Percentiles rank a stretch among this genome's conserved stretches.
phyloP scores from a whole-genome alignment of 2,888 invertebrate genomes.

The Synergus itoensis region DNA sequence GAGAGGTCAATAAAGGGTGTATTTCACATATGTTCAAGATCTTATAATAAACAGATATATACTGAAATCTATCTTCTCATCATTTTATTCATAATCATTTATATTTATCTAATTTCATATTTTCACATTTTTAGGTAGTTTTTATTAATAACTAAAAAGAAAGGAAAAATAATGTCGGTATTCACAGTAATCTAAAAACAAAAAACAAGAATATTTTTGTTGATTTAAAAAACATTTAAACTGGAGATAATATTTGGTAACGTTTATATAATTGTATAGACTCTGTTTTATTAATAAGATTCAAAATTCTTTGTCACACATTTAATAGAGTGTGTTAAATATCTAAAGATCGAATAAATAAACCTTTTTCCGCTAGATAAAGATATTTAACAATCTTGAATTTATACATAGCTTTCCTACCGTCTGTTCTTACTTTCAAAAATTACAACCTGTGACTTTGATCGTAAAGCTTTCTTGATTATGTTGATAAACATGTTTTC shows the following conservation, averaged over 20 bases:
- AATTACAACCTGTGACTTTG: not conserved
- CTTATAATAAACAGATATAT: not conserved
- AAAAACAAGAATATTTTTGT: no score
- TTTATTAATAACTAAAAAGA: not conserved
- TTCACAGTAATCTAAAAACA: not conserved
- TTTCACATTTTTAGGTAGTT: constrained; percentile 10
- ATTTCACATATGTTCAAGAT: no score
- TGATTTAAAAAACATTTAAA: not conserved
- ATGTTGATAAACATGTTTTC: not conserved
- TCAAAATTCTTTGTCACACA: not conserved
- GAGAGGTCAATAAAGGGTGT: no score
- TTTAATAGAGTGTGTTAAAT: not conserved
- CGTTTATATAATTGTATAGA: not conserved
- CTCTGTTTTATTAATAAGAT: not conserved
- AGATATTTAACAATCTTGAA: not conserved
- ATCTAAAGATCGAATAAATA: not conserved
- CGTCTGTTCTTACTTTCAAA: not conserved
- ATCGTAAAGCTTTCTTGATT: not conserved
- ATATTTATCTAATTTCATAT: not conserved
- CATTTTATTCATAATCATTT: not conserved
- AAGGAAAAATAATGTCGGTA: not conserved
- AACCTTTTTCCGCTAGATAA: not conserved
- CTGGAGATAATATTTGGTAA: not conserved
- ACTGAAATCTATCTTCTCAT: not conserved
- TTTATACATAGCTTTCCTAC: not conserved